Conservation (phyloP, 2,797 vertebrate genomes). For the Melanotaenia nigrans region DNA sequence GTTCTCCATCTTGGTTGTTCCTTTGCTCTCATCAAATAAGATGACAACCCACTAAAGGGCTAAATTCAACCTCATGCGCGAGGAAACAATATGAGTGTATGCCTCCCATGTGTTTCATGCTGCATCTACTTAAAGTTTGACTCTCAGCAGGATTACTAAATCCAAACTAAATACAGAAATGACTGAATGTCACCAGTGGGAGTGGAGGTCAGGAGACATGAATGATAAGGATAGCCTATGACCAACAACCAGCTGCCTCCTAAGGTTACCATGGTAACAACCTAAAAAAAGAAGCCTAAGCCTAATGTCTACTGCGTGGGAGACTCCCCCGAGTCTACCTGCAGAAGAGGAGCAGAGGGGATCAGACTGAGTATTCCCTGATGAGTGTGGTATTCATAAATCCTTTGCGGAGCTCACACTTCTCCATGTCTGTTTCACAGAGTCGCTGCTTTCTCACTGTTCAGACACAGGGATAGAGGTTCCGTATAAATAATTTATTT, state of each 20-base stretch:
- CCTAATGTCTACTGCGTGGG: conserved; percentile 49
- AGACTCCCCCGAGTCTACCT: conserved; percentile 62
- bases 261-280: conserved; percentile 74
- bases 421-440: neutral
- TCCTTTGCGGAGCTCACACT: conserved; percentile 10
- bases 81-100: neutral
- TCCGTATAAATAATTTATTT: conserved; percentile 26
- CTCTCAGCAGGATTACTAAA: neutral
- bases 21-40: conserved; percentile 6
- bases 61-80: neutral
- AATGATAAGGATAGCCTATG: conserved; percentile 32
- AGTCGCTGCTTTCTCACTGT: neutral
- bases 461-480: conserved; percentile 7
- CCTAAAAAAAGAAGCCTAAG: conserved; percentile 45
- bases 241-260: conserved; percentile 30
- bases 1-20: conserved; percentile 14
- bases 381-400: neutral
- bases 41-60: conserved; percentile 18
- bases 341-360: conserved; percentile 33
- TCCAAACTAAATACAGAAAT: conserved; percentile 11
- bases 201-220: conserved; percentile 26
- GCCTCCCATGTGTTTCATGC: neutral
- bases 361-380: conserved; percentile 41
- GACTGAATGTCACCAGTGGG: conserved; percentile 13
- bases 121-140: neutral